Evolutionary conservation across 2,113 vertebrate species (phyloP), one percentile per base, ranked within the genome.

Genomic region (Pica pica): DNA sequence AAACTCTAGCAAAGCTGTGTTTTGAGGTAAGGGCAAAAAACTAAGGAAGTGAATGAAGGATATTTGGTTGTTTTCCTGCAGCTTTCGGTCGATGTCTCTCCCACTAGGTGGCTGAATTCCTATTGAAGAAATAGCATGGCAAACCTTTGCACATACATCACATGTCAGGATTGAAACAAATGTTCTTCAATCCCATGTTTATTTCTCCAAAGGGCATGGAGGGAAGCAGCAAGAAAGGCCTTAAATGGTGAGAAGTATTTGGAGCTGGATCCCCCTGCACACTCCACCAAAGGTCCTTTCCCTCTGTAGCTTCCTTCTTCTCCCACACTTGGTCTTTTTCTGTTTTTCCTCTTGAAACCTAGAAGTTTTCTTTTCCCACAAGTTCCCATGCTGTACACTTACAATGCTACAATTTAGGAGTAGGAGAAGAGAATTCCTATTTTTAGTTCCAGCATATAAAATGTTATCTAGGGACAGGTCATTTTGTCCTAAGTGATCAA

Each of bases 401-500:
- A 84, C 61, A 92, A 82, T 87, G 68, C 71, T 93, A 77, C 83
- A 70, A 37, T 92, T 96, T 96, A 93, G 77, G 90, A 96, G 88
- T 57, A 94, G 46, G 9, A 93, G 70, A 96, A 89, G 88, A 81
- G 26, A 86, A 97, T 73, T 78, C 92, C 77, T 90, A 91, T 86
- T 96, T 96, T 96, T 94, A 84, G 88, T 87, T 94, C 68, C 88
- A 92, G 75, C 49, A 75, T 78, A 76, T 83, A 96, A 93, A 90
- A 92, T 94, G 56, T 94, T 95, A 95, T 86, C 96, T 91, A 90
- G 91, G n/a, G 60, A 96, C 93, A 91, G 83, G 76, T 92, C 39
- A 94, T 64, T 87, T 93, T 96, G 86, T 91, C 55, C 37, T 93
- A 95, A 93, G 69, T 96, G 94, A 96, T 91, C 82, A 92, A 95